Conservation (phyloP, 92 coral and sea anemone species). For the Zoanthus gigantus region DNA sequence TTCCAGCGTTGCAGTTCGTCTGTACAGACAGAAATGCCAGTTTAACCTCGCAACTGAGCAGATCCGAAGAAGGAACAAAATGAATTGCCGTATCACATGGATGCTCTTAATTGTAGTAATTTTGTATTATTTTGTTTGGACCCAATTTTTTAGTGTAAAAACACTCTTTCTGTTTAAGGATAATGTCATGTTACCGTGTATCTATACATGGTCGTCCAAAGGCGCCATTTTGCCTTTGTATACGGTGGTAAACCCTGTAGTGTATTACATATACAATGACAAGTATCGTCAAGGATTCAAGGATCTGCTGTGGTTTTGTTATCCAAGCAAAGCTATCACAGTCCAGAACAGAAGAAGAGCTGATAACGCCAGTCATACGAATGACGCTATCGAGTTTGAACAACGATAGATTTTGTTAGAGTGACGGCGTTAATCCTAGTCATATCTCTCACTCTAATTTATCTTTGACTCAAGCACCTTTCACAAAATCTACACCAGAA, state of each 20-base stretch:
- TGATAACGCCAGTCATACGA: too few relatives aligned
- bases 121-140: not conserved
- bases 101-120: not conserved
- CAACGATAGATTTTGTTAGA: too few relatives aligned
- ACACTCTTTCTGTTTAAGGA: not conserved
- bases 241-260: not conserved
- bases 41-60: not conserved
- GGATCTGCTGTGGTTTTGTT: not conserved
- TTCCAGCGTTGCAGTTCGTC: not conserved
- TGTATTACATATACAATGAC: too few relatives aligned
- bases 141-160: not conserved
- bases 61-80: not conserved
- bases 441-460: too few relatives aligned
- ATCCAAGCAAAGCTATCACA: not conserved
- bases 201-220: not conserved
- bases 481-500: too few relatives aligned
- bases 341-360: not conserved
- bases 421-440: too few relatives aligned
- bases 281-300: too few relatives aligned
- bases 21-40: not conserved
- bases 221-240: not conserved
- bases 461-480: too few relatives aligned
- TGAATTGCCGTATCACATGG: not conserved
- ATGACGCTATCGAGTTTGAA: too few relatives aligned
- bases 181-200: not conserved